Evolutionary conservation across 1,140 invertebrate genomes (phyloP).

Genomic region (Intoshia linei): DNA sequence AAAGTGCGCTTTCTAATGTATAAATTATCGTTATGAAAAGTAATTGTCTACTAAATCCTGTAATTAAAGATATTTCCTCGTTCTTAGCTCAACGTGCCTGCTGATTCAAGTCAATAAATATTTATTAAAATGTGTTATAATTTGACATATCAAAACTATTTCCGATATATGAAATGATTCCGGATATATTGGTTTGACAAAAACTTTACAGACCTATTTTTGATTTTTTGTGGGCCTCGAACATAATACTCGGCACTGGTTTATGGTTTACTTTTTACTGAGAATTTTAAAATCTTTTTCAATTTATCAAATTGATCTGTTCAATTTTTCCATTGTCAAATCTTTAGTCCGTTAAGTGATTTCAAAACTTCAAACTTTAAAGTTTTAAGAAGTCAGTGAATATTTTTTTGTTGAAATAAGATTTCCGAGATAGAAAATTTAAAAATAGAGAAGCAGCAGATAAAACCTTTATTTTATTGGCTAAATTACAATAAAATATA

Average conservation of each 20-base stretch:
- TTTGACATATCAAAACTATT: background rate
- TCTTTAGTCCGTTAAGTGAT: conserved; percentile 35
- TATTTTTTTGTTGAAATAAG: conserved; percentile 62
- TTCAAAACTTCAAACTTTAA: conserved; percentile 36
- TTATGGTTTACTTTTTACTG: too few relatives aligned
- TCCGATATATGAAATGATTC: too few relatives aligned
- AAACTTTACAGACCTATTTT: too few relatives aligned
- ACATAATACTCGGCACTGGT: too few relatives aligned
- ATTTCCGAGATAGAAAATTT: too few relatives aligned
- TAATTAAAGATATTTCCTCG: background rate
- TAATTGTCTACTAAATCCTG: background rate
- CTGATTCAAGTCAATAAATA: background rate
- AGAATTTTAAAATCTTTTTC: too few relatives aligned
- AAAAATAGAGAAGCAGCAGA: too few relatives aligned
- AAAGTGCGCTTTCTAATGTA: background rate
- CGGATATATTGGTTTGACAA: too few relatives aligned
- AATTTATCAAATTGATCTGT: too few relatives aligned
- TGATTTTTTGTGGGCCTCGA: too few relatives aligned
- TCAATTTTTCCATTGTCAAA: background rate
- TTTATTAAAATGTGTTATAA: background rate
- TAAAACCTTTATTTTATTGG: too few relatives aligned
- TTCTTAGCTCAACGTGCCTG: background rate
- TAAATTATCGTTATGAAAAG: background rate
- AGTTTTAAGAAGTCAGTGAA: conserved; percentile 44
- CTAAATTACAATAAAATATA: too few relatives aligned